Evolutionary conservation across 2,888 invertebrate species (phyloP).

Genomic region (Osmoderma eremita): DNA sequence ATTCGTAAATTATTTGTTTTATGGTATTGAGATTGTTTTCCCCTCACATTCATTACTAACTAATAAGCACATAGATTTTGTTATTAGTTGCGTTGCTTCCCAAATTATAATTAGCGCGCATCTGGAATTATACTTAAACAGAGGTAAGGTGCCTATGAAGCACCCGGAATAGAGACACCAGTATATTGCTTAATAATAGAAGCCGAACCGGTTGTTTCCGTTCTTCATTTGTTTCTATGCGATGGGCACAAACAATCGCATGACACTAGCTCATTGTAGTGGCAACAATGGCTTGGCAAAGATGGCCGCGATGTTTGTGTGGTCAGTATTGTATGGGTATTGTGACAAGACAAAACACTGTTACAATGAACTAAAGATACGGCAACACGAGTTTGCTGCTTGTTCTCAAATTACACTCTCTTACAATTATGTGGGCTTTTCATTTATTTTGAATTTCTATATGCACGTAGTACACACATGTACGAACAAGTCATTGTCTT

Average conservation of each 20-base stretch:
- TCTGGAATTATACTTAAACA: slow-evolving; percentile 56
- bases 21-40: too few species aligned
- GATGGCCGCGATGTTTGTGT: slow-evolving; percentile 58
- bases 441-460: slow-evolving; percentile 42
- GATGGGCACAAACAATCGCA: slow-evolving; percentile 60
- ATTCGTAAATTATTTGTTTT: too few species aligned
- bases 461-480: slow-evolving; percentile 20
- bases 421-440: slow-evolving; percentile 48
- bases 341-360: slow-evolving; percentile 57
- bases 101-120: slow-evolving; percentile 57
- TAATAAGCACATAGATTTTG: too few species aligned
- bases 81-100: slow-evolving; percentile 52
- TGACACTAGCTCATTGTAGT: slow-evolving; percentile 59
- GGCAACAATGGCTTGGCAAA: slow-evolving; percentile 58
- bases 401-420: slow-evolving; percentile 53
- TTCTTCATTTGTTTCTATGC: slow-evolving; percentile 60
- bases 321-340: slow-evolving; percentile 58
- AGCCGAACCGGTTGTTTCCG: slow-evolving; percentile 60
- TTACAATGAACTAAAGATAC: slow-evolving; percentile 56
- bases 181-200: slow-evolving; percentile 58
- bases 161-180: slow-evolving; percentile 42
- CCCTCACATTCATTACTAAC: too few species aligned
- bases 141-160: slow-evolving; percentile 53
- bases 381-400: slow-evolving; percentile 49
- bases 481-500: slow-evolving; percentile 25